phyloP scores from a whole-genome alignment of 2,797 vertebrate species.

The Triplophysa bombifrons region DNA sequence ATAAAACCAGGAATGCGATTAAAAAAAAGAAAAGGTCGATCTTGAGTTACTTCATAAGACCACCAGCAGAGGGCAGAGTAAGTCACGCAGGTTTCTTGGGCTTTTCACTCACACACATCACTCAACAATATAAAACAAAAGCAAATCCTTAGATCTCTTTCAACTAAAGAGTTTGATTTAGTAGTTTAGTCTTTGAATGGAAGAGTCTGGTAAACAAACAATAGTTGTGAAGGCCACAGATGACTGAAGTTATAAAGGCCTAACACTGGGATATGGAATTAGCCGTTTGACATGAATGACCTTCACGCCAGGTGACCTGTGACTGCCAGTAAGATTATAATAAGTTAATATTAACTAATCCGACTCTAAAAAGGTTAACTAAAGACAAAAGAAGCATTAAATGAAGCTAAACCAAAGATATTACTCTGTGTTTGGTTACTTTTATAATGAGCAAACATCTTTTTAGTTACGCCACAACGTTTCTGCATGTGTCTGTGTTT shows the following conservation, averaged over 20 bases:
- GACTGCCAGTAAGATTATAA: neutral
- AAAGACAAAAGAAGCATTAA: too few relatives aligned
- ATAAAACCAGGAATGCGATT: too few relatives aligned
- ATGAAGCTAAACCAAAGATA: too few relatives aligned
- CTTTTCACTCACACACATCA: neutral
- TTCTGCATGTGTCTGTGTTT: slow-evolving; percentile 12
- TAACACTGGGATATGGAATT: neutral
- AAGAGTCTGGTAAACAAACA: slow-evolving; percentile 36
- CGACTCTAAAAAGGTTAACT: neutral
- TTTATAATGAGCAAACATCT: too few relatives aligned
- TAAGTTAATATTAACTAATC: neutral
- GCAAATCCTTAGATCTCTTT: slow-evolving; percentile 21
- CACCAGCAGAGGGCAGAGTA: slow-evolving; percentile 16
- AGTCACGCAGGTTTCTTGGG: neutral
- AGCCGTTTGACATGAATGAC: neutral
- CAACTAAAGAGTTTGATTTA: slow-evolving; percentile 44
- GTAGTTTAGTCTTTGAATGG: slow-evolving; percentile 26
- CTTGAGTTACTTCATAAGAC: slow-evolving; percentile 50
- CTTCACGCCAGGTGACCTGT: neutral
- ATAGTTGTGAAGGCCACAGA: slow-evolving; percentile 2
- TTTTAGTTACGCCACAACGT: too few relatives aligned
- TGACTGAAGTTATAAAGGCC: neutral
- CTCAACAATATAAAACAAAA: slow-evolving; percentile 19
- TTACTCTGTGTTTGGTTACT: too few relatives aligned
- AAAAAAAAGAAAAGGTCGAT: neutral